Evolutionary conservation across 2,888 invertebrate species (phyloP), one percentile per base, ranked within the genome.

Genomic region (Drosophila robusta): DNA sequence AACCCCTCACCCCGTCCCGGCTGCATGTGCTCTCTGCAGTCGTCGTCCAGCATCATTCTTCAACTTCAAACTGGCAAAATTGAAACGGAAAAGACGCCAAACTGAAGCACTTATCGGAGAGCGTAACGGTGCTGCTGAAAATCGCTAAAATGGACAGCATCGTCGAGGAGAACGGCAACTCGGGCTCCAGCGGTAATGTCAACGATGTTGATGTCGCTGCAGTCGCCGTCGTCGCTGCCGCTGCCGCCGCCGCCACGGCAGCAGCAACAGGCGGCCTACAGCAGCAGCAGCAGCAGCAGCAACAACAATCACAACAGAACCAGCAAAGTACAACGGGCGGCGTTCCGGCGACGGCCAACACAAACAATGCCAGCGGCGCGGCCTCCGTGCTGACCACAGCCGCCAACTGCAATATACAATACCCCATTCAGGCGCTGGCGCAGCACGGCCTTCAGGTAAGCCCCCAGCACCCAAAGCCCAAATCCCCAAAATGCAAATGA

Each of bases 101-200:
- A 87, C 91, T 91, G 91, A 91, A 91, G 92, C 90, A 91, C 82
- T 90, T 91, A 78, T 92, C 91, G 89, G 92, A 93, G 92, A 93
- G 95, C 95, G 91, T 90, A 55, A 95, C 94, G 94, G 94, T 93
- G 94, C 93, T 94, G 92, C 92, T 91, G 87, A 91, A 91, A 84
- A 91, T 91, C 80, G 89, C 91, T 89, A 92, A 91, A 90, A 97
- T 97, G 97, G 97, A 97, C 94, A 89, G 89, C 94, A 96, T 97
- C 95, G 97, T 97, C 93, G 97, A 97, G 94, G 97, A 97, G 94
- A 97, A 97, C 93, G 96, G 96, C 91, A 94, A 94, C 92, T 91
- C 91, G 77, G 78, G 84, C 50, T 78, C 87, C 71, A 87, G 73
- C 70, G 72, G 80, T 45, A 90, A 90, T 60, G 72, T 78, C 68